Evolutionary conservation across 2,797 vertebrate genomes (phyloP).

Genomic region (Rhabdomys pumilio): DNA sequence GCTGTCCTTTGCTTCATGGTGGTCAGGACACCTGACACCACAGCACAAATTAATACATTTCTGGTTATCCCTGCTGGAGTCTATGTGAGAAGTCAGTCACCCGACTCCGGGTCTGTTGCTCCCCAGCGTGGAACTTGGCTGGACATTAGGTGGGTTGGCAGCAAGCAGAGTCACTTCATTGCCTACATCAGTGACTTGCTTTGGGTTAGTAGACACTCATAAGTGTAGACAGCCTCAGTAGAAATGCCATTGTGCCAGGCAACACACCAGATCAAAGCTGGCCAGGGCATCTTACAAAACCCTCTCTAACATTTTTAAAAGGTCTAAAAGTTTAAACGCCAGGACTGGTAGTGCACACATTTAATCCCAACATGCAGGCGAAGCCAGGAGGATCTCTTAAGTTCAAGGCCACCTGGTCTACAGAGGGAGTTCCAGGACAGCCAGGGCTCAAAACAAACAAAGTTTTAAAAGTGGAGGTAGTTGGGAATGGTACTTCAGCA

Average conservation of each 20-base stretch:
- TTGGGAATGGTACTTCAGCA: not conserved
- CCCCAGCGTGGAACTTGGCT: not conserved
- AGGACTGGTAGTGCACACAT: accelerated
- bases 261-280: not conserved
- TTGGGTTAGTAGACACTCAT: not conserved
- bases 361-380: not conserved
- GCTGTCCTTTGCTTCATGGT: not conserved
- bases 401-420: not conserved
- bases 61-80: not conserved
- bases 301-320: not conserved
- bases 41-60: not conserved
- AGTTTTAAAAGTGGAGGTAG: not conserved
- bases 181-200: not conserved
- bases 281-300: not conserved
- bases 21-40: not conserved
- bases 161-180: not conserved
- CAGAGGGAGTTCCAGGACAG: not conserved
- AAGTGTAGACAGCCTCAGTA: not conserved
- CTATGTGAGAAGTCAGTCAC: not conserved
- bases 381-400: not conserved
- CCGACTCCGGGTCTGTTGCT: not conserved
- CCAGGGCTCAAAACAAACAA: not conserved
- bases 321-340: not conserved
- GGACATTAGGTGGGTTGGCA: not conserved
- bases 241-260: not conserved